Percentiles rank a stretch among this genome's conserved stretches.
Evolutionary conservation across 2,888 invertebrate species (phyloP).

Genomic region (Euclidia mi): DNA sequence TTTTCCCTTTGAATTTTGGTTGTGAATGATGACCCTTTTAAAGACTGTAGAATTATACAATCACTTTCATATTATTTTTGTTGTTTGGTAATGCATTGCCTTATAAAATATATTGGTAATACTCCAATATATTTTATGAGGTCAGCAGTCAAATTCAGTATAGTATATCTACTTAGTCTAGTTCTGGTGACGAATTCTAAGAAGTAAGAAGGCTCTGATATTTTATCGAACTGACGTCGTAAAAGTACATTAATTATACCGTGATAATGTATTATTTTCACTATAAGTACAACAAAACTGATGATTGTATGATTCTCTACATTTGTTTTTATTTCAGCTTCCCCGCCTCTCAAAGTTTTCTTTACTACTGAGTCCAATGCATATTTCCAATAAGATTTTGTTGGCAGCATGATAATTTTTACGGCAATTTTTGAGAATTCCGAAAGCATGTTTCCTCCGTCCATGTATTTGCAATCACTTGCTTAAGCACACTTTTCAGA

Average conservation of each 20-base stretch:
- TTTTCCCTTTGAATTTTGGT: conserved; percentile 58
- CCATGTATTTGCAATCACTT: conserved; percentile 74
- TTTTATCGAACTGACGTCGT: too few species aligned
- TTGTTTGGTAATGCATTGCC: too few species aligned
- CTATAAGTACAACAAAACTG: background rate
- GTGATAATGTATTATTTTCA: too few species aligned
- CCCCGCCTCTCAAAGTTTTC: conserved; percentile 55
- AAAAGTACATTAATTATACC: too few species aligned
- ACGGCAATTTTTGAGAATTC: conserved; percentile 51
- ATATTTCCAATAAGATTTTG: conserved; percentile 47
- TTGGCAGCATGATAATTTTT: conserved; percentile 66
- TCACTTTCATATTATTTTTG: too few species aligned
- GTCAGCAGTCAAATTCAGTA: too few species aligned
- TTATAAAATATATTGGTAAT: too few species aligned
- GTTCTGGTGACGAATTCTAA: too few species aligned
- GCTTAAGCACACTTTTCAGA: conserved; percentile 67
- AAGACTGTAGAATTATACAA: conserved; percentile 60
- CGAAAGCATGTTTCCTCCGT: conserved; percentile 84
- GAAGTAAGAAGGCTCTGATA: too few species aligned
- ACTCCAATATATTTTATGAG: too few species aligned
- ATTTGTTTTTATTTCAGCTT: conserved; percentile 71
- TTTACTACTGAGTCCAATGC: conserved; percentile 46
- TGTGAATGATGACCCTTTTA: conserved; percentile 55
- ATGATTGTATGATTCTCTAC: conserved; percentile 65
- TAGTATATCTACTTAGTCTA: too few species aligned